A percentile compares a stretch with the other conserved stretches of the same genome.
Evolutionary conservation across 2,113 vertebrate genomes (phyloP).

Genomic region (Muntiacus reevesi): DNA sequence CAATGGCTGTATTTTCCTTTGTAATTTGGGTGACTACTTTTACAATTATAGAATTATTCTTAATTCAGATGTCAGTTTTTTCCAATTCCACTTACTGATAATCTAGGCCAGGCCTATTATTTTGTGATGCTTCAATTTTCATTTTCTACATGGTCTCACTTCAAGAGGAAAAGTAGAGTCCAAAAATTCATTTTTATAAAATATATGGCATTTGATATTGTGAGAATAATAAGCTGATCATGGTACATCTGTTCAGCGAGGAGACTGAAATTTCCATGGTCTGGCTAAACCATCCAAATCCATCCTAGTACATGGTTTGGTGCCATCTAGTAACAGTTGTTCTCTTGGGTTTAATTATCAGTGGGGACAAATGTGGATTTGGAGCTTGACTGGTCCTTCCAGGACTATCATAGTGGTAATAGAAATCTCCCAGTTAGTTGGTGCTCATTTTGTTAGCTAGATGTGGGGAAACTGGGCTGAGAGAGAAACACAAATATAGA

Average conservation of each 20-base stretch:
- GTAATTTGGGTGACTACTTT: not conserved
- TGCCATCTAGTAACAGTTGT: too few species aligned
- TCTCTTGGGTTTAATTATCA: not conserved
- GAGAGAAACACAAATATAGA: not conserved
- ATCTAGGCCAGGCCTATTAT: not conserved
- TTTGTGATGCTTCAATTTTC: not conserved
- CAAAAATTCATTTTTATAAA: not conserved
- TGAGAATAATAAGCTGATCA: not conserved
- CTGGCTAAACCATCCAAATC: not conserved
- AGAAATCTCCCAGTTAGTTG: not conserved
- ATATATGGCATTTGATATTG: not conserved
- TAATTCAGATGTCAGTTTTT: not conserved
- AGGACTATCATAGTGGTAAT: not conserved
- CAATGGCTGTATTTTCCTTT: not conserved
- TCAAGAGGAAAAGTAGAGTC: not conserved
- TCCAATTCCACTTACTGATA: not conserved
- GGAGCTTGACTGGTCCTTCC: not conserved
- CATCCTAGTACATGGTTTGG: not conserved
- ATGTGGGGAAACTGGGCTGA: not conserved
- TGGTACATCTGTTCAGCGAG: too few species aligned
- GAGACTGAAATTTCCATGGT: not conserved
- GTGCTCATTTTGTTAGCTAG: not conserved
- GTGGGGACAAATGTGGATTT: not conserved
- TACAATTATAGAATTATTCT: not conserved
- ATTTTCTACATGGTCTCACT: not conserved